Evolutionary conservation across 2,888 invertebrate genomes (phyloP).

Genomic region (Barypeithes pellucidus): DNA sequence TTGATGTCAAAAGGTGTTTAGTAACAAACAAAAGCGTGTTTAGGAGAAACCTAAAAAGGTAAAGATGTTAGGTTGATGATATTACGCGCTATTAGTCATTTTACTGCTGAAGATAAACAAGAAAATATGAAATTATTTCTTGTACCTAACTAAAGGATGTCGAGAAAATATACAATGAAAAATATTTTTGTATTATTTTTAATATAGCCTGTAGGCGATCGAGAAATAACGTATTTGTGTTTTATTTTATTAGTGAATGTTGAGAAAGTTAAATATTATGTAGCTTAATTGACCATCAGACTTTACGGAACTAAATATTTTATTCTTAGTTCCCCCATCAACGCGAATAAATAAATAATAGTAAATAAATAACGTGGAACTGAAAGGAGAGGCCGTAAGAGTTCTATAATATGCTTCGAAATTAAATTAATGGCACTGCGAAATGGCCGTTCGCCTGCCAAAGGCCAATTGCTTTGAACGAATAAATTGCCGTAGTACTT

Average conservation of each 20-base stretch:
- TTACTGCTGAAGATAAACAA: too few relatives aligned
- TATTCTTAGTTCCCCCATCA: background rate
- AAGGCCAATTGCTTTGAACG: constrained; percentile 42
- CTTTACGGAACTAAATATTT: background rate
- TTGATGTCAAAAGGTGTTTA: constrained; percentile 54
- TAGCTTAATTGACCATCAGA: background rate
- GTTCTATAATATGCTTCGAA: constrained; percentile 27
- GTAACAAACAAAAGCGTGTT: constrained; percentile 49
- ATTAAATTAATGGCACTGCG: constrained; percentile 34
- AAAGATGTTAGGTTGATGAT: constrained; percentile 25
- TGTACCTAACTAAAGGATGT: too few relatives aligned
- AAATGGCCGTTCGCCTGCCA: constrained; percentile 27
- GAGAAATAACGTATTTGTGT: too few relatives aligned
- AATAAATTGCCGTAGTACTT: constrained; percentile 29
- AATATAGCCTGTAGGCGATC: too few relatives aligned
- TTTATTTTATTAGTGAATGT: too few relatives aligned
- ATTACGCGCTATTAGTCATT: background rate
- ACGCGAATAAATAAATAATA: constrained; percentile 13
- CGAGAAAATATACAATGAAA: too few relatives aligned
- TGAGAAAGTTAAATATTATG: too few relatives aligned
- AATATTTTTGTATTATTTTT: too few relatives aligned
- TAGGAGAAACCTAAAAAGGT: constrained; percentile 39
- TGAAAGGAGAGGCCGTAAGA: constrained; percentile 31
- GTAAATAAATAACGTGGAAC: constrained; percentile 27
- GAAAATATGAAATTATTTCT: too few relatives aligned